Conservation (phyloP, 2,797 vertebrate species). For the Liparis tanakae region DNA sequence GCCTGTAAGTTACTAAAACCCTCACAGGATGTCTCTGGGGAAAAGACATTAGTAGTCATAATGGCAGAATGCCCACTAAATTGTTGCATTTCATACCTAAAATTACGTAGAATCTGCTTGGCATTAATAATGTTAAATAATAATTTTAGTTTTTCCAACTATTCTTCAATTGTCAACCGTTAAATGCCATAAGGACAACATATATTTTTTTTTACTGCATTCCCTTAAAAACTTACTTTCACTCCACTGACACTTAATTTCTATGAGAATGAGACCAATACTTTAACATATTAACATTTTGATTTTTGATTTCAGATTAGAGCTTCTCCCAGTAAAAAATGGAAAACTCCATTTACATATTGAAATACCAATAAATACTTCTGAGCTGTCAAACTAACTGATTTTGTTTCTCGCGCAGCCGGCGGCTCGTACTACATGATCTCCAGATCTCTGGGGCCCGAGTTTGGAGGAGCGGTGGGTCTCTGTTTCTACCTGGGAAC, state of each 20-base stretch:
- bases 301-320: neutral
- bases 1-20: too few relatives aligned
- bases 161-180: neutral
- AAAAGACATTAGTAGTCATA: too few relatives aligned
- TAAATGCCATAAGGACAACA: neutral
- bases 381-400: conserved; percentile 22
- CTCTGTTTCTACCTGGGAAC: conserved; percentile 96
- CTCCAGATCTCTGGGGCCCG: conserved; percentile 93
- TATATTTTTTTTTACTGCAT: neutral
- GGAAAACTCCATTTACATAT: neutral
- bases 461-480: conserved; percentile 96
- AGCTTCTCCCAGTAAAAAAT: neutral
- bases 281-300: neutral
- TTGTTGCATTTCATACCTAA: neutral
- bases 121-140: neutral
- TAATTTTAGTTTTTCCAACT: neutral
- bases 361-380: neutral
- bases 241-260: neutral
- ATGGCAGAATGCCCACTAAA: neutral
- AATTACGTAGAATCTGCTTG: neutral
- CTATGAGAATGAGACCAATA: neutral
- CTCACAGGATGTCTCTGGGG: too few relatives aligned
- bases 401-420: conserved; percentile 76
- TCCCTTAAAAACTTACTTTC: neutral
- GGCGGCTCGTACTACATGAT: conserved; percentile 99